A percentile compares a stretch with the other conserved stretches of the same genome.
Evolutionary conservation across 1,140 invertebrate species (phyloP).

Genomic region (Amphibalanus amphitrite): DNA sequence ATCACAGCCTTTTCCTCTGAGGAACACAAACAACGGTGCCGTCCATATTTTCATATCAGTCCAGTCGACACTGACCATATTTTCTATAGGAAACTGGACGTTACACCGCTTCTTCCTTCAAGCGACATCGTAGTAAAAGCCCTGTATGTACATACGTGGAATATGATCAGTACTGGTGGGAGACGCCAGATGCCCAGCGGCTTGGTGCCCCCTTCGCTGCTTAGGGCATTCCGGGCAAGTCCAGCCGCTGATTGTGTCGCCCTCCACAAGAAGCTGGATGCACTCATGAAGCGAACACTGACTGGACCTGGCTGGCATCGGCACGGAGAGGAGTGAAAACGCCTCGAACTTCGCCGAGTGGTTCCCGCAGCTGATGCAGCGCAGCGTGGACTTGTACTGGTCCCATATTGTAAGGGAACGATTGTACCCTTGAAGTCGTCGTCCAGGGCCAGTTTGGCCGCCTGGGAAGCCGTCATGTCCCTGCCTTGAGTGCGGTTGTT

Average conservation of each 20-base stretch:
- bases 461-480: slow-evolving; percentile 28
- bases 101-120: slow-evolving; percentile 68
- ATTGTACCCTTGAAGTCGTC: slow-evolving; percentile 48
- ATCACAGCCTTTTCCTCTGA: too few species aligned
- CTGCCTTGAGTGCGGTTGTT: slow-evolving; percentile 20
- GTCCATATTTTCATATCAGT: too few species aligned
- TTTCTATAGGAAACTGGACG: slow-evolving; percentile 65
- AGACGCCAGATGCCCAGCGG: slow-evolving; percentile 83
- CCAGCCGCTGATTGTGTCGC: too few species aligned
- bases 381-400: too few species aligned
- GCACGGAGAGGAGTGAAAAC: too few species aligned
- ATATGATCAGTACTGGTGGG: too few species aligned
- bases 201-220: slow-evolving; percentile 31
- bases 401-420: slow-evolving; percentile 70
- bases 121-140: slow-evolving; percentile 46
- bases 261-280: too few species aligned
- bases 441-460: slow-evolving; percentile 48
- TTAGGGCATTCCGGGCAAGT: too few species aligned
- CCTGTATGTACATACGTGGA: slow-evolving; percentile 86
- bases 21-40: too few species aligned
- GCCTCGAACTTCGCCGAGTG: too few species aligned
- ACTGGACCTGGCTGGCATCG: slow-evolving; percentile 33
- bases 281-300: slow-evolving; percentile 51
- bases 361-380: too few species aligned
- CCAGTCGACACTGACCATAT: slow-evolving; percentile 49